Percentiles rank a stretch among this genome's conserved stretches.
phyloP scores from a whole-genome alignment of 2,888 invertebrate genomes.

The Rhagophthalmus giganteus region DNA sequence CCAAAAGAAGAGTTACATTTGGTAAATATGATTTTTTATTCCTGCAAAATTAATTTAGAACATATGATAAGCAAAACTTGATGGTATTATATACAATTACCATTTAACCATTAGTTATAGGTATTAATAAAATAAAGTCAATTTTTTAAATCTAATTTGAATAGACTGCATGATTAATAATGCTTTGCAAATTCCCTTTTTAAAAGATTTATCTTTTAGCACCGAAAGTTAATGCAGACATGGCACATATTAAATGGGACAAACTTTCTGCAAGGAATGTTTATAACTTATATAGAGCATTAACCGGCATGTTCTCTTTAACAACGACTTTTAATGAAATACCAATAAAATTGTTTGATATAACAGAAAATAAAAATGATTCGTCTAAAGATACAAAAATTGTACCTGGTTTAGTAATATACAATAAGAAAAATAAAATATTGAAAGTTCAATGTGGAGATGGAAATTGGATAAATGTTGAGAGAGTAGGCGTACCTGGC shows the following conservation, averaged over 20 bases:
- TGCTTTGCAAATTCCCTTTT: constrained; percentile 2
- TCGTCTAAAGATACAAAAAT: constrained; percentile 1
- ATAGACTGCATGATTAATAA: no score
- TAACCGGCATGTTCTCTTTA: constrained; percentile 66
- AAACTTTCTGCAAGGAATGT: constrained; percentile 65
- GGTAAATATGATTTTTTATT: constrained; percentile 59
- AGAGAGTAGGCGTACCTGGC: constrained; percentile 66
- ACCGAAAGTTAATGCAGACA: constrained; percentile 67
- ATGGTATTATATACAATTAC: no score
- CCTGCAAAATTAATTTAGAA: neutral
- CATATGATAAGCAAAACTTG: no score
- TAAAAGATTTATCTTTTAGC: constrained; percentile 62
- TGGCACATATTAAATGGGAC: constrained; percentile 69
- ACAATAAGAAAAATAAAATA: constrained; percentile 60
- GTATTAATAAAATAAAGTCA: no score
- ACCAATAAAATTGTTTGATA: constrained; percentile 65
- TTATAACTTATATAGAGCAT: constrained; percentile 72
- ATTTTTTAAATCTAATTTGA: no score
- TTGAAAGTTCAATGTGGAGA: constrained; percentile 70
- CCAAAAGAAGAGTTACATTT: constrained; percentile 64
- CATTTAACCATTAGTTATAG: no score
- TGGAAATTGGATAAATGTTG: constrained; percentile 66
- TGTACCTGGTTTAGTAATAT: constrained; percentile 64
- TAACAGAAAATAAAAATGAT: constrained; percentile 33
- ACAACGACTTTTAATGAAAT: constrained; percentile 64